Base-by-base conservation (phyloP, 2,113 vertebrate species). In the Todiramphus saurophagus region DNA sequence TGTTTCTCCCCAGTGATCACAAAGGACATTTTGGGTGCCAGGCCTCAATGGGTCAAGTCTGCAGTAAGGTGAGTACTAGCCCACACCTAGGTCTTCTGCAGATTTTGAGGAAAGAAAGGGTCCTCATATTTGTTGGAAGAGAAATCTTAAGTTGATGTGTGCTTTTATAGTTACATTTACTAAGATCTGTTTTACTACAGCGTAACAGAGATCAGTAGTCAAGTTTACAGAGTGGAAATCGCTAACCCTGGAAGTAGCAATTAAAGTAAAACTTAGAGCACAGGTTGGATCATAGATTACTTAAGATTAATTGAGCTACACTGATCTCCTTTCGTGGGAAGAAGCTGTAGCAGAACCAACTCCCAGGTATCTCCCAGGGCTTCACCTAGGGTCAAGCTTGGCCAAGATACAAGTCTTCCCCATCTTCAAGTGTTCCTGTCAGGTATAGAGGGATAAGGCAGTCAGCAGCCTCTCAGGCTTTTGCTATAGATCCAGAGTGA, bases 401-500 rank as follows among this genome's bases (percentile, higher is more conserved):
- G 77, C 39, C 53, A 68, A 96, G 70, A 53, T 18, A 73, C 50
- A 96, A 94, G 18, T 39, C 35, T 73, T 46, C 28, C 77, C 70
- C 37, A 73, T 11, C 63, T 67, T 58, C 37, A 44, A 75, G 56
- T 74, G 74, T 35, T 60, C 87, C 78, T 69, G 39, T 75, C 89
- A 83, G 41, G 67, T 62, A 75, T 2, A 44, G 64, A 96, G 62
- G 41, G 78, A 35, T 89, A 89, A 82, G 27, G 86, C 19, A 46
- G 44, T 17, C 83, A 84, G 87, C 86, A 91, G 79, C 62, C 75
- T 95, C 87, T 93, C 30, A 8, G 79, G 90, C 77, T 97, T 84
- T 83, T 82, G 80, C 78, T 85, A 28, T 43, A 93, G 90, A 91
- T 92, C 82, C 86, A 80, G 74, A 97, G 31, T 91, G 92, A 87